phyloP scores from a whole-genome alignment of 2,888 invertebrate genomes.

The Belgica antarctica region DNA sequence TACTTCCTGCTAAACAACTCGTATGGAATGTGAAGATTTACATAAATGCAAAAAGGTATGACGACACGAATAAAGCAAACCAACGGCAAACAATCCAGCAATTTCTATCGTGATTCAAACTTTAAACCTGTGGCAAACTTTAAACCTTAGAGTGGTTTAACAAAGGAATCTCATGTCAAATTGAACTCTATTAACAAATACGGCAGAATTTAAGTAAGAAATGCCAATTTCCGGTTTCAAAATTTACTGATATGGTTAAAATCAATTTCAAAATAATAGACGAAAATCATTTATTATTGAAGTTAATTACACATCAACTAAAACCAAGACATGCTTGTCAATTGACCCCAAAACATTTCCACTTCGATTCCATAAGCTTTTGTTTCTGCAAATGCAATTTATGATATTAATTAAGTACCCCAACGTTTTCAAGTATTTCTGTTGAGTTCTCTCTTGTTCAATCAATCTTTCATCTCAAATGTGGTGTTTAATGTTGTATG shows the following conservation, averaged over 20 bases:
- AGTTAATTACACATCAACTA: too few species aligned
- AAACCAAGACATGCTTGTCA: too few species aligned
- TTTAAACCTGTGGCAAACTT: background rate
- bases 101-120: constrained; percentile 8
- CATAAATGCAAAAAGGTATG: constrained; percentile 21
- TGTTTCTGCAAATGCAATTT: constrained; percentile 1
- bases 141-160: too few species aligned
- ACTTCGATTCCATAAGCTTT: too few species aligned
- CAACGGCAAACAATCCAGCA: constrained; percentile 1
- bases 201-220: too few species aligned
- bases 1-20: background rate
- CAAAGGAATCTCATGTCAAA: too few species aligned
- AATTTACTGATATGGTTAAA: too few species aligned
- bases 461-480: background rate
- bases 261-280: too few species aligned
- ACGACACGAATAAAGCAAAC: constrained; percentile 18
- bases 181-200: too few species aligned
- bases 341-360: too few species aligned
- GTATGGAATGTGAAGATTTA: constrained; percentile 22
- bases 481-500: constrained; percentile 17
- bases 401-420: constrained; percentile 21
- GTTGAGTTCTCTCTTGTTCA: background rate
- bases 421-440: background rate
- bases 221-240: too few species aligned
- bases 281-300: too few species aligned